Base-by-base conservation (phyloP, 2,113 vertebrate species). In the Trogon melanurus region DNA sequence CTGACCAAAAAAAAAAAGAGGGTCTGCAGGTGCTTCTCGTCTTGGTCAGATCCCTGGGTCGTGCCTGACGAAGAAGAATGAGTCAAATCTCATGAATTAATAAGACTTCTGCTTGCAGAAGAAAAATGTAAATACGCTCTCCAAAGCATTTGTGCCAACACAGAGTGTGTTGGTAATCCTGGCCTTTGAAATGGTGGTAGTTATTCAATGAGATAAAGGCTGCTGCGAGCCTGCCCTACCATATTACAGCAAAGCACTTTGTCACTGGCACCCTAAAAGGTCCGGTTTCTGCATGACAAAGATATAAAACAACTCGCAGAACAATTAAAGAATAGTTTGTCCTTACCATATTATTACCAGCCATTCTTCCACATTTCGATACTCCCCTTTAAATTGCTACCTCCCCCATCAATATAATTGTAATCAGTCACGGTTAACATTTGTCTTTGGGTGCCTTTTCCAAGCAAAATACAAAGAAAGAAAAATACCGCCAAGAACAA, bases 321-420 rank as follows among this genome's bases (percentile, higher is more conserved):
- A 93, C 92, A 96, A 96, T 95, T 95, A 93, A 95, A 95, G 95
- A 96, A 92, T 71, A 93, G 90, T 92, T 96, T 95, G 92, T n/a
- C 92, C 90, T 81, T 48, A 96, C 92, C 85, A 82, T 95, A 50
- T 94, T 64, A 96, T 96, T 95, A 93, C 75, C 95, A 95, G 79
- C 87, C 88, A 83, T 94, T 97, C 91, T 96, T 91, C 73, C 74
- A 27, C 50, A 4, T 87, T 89, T 79, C 2, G 60, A 95, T 95
- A 96, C 86, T 91, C 3, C 48, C 91, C 61, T 56, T 93, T 54
- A 96, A 96, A 96, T 93, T 96, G 91, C 96, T 93, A 58, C 95
- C 94, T 93, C 87, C 93, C 70, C 90, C 95, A 91, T 92, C 93
- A 86, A 94, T 96, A 90, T 91, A 67, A 92, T 89, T 96, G 95